These are phyloP conservation scores for Rhizoglyphus robini DNA, from an alignment of 1,140 invertebrate species.

Conservation along the genomic window DNA sequence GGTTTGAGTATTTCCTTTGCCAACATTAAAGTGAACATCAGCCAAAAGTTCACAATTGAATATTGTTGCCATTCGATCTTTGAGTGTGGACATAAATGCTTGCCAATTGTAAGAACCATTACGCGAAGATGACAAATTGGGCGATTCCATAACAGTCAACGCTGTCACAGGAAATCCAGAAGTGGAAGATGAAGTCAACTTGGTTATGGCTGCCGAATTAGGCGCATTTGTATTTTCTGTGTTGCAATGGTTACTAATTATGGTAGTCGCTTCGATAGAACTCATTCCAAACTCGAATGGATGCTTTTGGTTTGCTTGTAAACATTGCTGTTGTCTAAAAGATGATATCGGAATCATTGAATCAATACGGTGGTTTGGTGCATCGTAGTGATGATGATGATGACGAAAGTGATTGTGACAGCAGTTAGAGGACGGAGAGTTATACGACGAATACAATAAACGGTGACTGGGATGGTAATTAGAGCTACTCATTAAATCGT, in stretches of 20 bases:
- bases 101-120: constrained; percentile 30
- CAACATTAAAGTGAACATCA: constrained; percentile 65
- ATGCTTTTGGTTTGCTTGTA: not conserved
- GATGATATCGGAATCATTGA: not conserved
- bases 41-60: constrained; percentile 66
- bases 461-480: no score
- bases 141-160: constrained; percentile 10
- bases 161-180: constrained; percentile 8
- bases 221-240: not conserved
- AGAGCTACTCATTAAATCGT: no score
- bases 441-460: no score
- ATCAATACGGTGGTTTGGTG: not conserved
- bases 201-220: not conserved
- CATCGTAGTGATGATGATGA: not conserved
- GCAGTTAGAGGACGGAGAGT: not conserved
- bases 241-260: constrained; percentile 2
- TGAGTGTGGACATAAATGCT: constrained; percentile 53
- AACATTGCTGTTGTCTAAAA: not conserved
- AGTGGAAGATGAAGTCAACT: not conserved
- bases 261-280: not conserved
- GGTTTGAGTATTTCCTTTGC: constrained; percentile 48
- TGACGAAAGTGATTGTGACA: not conserved
- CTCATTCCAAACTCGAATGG: not conserved
- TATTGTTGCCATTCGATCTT: constrained; percentile 58
- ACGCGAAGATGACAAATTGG: not conserved